Percentiles rank a stretch among this genome's conserved stretches.
Conservation (phyloP, 1,140 invertebrate species). For the Drosophila triauraria region DNA sequence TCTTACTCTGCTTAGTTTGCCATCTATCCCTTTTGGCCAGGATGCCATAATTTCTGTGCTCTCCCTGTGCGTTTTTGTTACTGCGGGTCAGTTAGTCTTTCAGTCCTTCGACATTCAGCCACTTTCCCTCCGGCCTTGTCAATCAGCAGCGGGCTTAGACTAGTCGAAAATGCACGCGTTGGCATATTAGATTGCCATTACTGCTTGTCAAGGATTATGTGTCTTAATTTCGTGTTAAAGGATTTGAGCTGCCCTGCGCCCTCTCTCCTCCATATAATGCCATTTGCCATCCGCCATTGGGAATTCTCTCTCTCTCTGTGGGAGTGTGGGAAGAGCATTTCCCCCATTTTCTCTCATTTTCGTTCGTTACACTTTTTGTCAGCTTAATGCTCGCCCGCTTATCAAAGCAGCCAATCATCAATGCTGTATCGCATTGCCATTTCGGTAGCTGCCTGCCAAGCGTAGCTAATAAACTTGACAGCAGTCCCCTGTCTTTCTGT, state of each 20-base stretch:
- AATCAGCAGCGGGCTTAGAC: constrained; percentile 68
- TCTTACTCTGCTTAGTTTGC: constrained; percentile 18
- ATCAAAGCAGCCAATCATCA: constrained; percentile 81
- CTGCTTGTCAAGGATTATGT: constrained; percentile 81
- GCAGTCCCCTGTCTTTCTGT: constrained; percentile 23
- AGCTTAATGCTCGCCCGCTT: constrained; percentile 77
- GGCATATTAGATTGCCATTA: constrained; percentile 83
- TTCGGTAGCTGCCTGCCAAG: constrained; percentile 43
- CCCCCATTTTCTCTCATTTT: constrained; percentile 57
- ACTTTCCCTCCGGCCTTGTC: constrained; percentile 48
- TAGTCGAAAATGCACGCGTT: constrained; percentile 77
- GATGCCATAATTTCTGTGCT: constrained; percentile 51
- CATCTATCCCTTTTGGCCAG: constrained; percentile 28
- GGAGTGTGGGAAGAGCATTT: constrained; percentile 6
- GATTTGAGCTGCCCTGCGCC: constrained; percentile 66
- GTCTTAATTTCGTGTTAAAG: constrained; percentile 83
- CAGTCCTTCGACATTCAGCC: constrained; percentile 22
- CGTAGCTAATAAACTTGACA: constrained; percentile 77
- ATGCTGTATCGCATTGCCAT: constrained; percentile 65
- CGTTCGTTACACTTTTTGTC: constrained; percentile 74
- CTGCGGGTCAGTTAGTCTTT: neutral
- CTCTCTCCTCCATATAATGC: neutral
- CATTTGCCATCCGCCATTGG: constrained; percentile 17
- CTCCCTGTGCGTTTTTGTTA: constrained; percentile 28
- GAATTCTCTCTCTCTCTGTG: neutral